Evolutionary conservation across 1,140 invertebrate genomes (phyloP).

Genomic region (Acromyrmex charruanus): DNA sequence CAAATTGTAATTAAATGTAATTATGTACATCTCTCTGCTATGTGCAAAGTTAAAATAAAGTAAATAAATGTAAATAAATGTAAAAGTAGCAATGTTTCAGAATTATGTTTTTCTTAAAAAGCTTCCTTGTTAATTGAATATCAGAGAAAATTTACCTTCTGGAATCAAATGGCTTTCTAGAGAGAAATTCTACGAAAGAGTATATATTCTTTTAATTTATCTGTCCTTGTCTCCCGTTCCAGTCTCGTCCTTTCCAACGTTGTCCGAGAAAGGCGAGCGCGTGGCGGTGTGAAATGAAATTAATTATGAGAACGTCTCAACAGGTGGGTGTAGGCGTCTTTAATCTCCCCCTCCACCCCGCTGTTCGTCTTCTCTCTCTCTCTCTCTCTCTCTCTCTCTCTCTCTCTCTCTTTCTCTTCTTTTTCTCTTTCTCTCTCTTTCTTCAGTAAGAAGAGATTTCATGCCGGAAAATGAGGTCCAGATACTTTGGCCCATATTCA

Average conservation of each 20-base stretch:
- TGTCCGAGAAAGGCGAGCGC: constrained; percentile 75
- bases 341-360: constrained; percentile 77
- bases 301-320: constrained; percentile 86
- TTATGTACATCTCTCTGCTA: not conserved
- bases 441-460: constrained; percentile 29
- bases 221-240: constrained; percentile 10
- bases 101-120: not conserved
- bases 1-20: constrained; percentile 1
- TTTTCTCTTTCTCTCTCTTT: constrained; percentile 17
- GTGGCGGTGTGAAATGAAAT: constrained; percentile 85
- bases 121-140: constrained; percentile 3
- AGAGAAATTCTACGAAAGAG: constrained; percentile 37
- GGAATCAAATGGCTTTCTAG: not conserved
- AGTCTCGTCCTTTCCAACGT: constrained; percentile 60
- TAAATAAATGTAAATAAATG: not conserved
- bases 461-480: constrained; percentile 18
- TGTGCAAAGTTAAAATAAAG: not conserved
- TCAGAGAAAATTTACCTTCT: constrained; percentile 21
- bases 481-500: constrained; percentile 42
- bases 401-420: constrained; percentile 64
- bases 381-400: constrained; percentile 58
- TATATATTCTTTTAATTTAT: constrained; percentile 39
- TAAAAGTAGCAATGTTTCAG: not conserved
- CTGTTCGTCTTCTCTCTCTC: constrained; percentile 27
- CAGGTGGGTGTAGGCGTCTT: constrained; percentile 86